A percentile compares a stretch with the other conserved stretches of the same genome.
Conservation (phyloP, 1,140 invertebrate species). For the Oncopodura yosiiana region DNA sequence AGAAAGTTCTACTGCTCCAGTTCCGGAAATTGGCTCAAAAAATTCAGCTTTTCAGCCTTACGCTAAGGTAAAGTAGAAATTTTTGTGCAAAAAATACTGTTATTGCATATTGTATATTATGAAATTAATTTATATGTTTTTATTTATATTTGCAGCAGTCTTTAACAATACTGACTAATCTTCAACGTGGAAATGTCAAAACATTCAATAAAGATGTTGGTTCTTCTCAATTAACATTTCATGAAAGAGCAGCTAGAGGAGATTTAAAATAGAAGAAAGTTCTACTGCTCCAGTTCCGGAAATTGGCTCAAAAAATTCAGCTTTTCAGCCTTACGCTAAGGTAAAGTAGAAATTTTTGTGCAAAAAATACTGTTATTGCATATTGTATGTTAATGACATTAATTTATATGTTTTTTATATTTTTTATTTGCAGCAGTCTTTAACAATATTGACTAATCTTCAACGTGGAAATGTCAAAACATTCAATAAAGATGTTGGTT, state of each 20-base stretch:
- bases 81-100: background rate
- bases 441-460: conserved; percentile 32
- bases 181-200: conserved; percentile 9
- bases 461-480: conserved; percentile 34
- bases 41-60: conserved; percentile 33
- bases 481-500: conserved; percentile 16
- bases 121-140: background rate
- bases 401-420: background rate
- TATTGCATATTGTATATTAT: background rate
- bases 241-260: conserved; percentile 2
- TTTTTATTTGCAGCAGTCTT: conserved; percentile 15
- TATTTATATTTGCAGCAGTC: background rate
- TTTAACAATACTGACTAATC: conserved; percentile 10
- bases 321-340: conserved; percentile 32
- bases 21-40: conserved; percentile 27
- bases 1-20: background rate
- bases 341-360: conserved; percentile 6
- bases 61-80: conserved; percentile 21
- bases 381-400: background rate
- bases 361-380: background rate
- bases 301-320: conserved; percentile 31
- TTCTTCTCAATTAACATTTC: background rate
- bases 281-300: conserved; percentile 5
- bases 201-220: conserved; percentile 4
- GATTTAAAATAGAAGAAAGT: background rate